Evolutionary conservation across 2,113 vertebrate species (phyloP), one percentile per base, ranked within the genome.

Genomic region (Cynocephalus volans): DNA sequence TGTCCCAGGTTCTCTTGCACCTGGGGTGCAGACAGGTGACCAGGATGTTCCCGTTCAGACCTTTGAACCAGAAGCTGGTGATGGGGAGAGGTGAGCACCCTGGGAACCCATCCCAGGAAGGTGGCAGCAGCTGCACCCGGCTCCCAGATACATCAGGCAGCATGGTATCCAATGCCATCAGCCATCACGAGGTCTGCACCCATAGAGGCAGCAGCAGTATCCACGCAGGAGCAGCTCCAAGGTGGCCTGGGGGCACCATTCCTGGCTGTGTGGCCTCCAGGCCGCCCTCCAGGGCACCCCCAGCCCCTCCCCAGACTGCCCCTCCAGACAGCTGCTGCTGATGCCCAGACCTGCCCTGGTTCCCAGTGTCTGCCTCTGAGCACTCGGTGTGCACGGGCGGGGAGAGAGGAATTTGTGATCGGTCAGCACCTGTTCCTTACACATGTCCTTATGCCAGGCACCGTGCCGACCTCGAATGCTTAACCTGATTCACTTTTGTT

Each of bases 401-500:
- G 24, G 56, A 28, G 33, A 41, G 6, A 18, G 0, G 12, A 1
- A 0, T 3, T 4, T 3, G 33, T 60, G 52, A 41, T 79, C 88
- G 11, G 0, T 10, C 11, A 1, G 69, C n/a, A 4, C 6, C 65
- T 2, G 4, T 3, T 12, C 48, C 0, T 17, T 21, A 10, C 23
- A 0, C n/a, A 1, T 6, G 28, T 73, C 54, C 75, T 54, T 21
- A 23, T 0, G 17, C 56, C 36, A 1, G 79, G 64, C 56, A 12
- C 80, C 52, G 0, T 0, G 67, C 15, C 31, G 3, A 0, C 23
- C 41, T 33, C 33, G 1, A 0, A 0, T 5, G 10, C 0, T 0
- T 50, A 28, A 92, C 4, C 0, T 54, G 21, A 87, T 41, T 75
- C 28, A 0, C 58, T 70, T 52, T 1, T 50, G 41, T 54, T 93